These are phyloP conservation scores for Miichthys miiuy DNA, from an alignment of 2,797 vertebrate species.

Conservation along the genomic window DNA sequence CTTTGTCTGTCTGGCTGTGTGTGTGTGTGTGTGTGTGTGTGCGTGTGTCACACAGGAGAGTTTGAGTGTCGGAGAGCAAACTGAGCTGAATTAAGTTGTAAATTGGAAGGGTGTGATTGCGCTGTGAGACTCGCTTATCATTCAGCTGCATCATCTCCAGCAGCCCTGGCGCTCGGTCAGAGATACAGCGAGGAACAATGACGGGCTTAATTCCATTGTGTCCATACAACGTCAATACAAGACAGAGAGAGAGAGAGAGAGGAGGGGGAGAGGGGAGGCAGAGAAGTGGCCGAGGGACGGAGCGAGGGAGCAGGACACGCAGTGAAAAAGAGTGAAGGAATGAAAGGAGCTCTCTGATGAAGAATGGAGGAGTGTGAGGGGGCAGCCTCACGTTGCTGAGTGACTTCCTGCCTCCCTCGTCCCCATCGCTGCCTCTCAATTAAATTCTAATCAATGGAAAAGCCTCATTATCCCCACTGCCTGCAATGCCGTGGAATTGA, in stretches of 20 bases:
- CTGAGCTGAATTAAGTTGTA: constrained; percentile 67
- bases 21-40: constrained; percentile 11
- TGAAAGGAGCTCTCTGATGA: constrained; percentile 38
- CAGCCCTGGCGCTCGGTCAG: constrained; percentile 8
- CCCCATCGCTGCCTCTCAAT: constrained; percentile 76
- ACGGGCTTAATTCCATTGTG: constrained; percentile 43
- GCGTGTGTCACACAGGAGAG: constrained; percentile 15
- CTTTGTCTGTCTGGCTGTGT: constrained; percentile 1
- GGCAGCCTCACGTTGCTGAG: constrained; percentile 27
- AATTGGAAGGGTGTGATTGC: constrained; percentile 66
- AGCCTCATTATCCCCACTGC: constrained; percentile 78
- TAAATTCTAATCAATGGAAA: constrained; percentile 81
- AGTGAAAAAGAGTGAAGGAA: constrained; percentile 14
- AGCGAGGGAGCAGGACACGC: neutral
- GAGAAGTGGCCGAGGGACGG: constrained; percentile 18
- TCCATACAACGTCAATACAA: constrained; percentile 14
- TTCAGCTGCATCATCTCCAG: constrained; percentile 50
- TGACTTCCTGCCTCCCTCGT: constrained; percentile 63
- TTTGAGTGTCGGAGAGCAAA: constrained; percentile 40
- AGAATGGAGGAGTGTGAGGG: constrained; percentile 26
- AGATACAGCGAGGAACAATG: constrained; percentile 29
- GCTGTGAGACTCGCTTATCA: constrained; percentile 59
- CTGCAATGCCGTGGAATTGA: constrained; percentile 75
- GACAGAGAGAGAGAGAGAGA: neutral
- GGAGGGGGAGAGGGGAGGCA: neutral